phyloP scores from a whole-genome alignment of 2,797 vertebrate genomes.

The Heterohyrax brucei region DNA sequence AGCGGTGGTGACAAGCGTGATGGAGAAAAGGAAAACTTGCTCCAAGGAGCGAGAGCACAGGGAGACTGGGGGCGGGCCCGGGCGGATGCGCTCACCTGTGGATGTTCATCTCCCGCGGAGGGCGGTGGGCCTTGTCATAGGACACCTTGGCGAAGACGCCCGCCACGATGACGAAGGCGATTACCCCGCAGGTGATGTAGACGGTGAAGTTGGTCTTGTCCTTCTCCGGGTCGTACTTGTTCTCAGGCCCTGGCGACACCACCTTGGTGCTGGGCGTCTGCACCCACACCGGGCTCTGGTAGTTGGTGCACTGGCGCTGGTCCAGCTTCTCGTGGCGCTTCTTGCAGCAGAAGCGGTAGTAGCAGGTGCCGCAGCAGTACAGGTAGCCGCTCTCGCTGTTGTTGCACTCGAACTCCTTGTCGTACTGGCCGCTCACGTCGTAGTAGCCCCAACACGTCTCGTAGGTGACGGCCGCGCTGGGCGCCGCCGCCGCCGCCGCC shows the following conservation, averaged over 20 bases:
- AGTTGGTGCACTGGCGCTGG: constrained; percentile 97
- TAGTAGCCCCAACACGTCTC: constrained; percentile 98
- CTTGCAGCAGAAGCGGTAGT: constrained; percentile 98
- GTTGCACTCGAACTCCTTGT: constrained; percentile 99
- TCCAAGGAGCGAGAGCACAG: neutral
- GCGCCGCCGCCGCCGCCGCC: constrained; percentile 84
- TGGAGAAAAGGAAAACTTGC: neutral
- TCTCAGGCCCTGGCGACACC: constrained; percentile 92
- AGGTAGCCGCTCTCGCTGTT: constrained; percentile 96
- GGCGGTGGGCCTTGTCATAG: constrained; percentile 97
- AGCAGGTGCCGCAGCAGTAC: constrained; percentile 99
- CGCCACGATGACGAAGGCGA: constrained; percentile 96
- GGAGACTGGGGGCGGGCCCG: neutral
- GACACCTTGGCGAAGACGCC: constrained; percentile 98
- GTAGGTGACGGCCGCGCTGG: constrained; percentile 90
- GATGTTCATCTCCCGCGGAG: constrained; percentile 99
- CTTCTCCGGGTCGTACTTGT: constrained; percentile 96
- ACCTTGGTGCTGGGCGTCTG: constrained; percentile 93
- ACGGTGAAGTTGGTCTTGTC: constrained; percentile 99
- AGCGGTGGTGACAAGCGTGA: neutral
- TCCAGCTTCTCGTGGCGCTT: constrained; percentile 97
- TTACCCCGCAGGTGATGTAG: constrained; percentile 98
- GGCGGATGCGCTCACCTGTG: constrained; percentile 94
- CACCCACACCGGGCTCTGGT: constrained; percentile 97
- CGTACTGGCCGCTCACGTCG: constrained; percentile 98